Evolutionary conservation across 2,797 vertebrate genomes (phyloP).

Genomic region (Melanotaenia trifasciata): DNA sequence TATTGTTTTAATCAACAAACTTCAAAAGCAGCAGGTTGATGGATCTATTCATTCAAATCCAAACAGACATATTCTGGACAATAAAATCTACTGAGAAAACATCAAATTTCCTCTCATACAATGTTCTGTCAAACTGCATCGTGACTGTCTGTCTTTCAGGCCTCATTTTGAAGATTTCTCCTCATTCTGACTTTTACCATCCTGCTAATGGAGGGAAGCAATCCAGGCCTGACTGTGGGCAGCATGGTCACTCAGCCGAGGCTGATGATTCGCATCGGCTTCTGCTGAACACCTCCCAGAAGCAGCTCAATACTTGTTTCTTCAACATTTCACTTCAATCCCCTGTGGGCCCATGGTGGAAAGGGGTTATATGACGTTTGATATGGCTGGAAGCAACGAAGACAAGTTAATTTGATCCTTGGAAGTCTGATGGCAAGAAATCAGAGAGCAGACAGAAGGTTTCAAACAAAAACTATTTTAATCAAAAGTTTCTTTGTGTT

Average conservation of each 20-base stretch:
- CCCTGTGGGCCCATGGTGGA: conserved; percentile 24
- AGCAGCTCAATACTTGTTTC: conserved; percentile 47
- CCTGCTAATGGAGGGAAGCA: conserved; percentile 65
- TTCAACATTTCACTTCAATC: conserved; percentile 44
- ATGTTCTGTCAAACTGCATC: conserved; percentile 28
- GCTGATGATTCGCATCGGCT: conserved; percentile 61
- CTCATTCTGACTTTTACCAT: conserved; percentile 59
- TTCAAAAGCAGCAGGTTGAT: conserved; percentile 16
- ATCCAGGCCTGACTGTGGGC: conserved; percentile 60
- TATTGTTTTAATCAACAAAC: conserved; percentile 34
- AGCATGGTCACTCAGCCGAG: conserved; percentile 54
- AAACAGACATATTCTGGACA: conserved; percentile 20
- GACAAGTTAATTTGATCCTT: conserved; percentile 44
- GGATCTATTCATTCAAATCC: conserved; percentile 17
- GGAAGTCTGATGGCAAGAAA: conserved; percentile 27
- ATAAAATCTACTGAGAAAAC: conserved; percentile 39
- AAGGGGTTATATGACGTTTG: conserved; percentile 40
- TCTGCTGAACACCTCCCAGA: conserved; percentile 41
- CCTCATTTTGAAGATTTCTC: conserved; percentile 54
- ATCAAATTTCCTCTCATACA: conserved; percentile 33
- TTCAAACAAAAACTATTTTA: not conserved
- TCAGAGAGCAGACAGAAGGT: not conserved
- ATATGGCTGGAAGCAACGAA: conserved; percentile 41
- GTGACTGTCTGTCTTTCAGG: conserved; percentile 24
- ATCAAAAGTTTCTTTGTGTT: not conserved